Conservation (phyloP, 37 sponge, comb jelly and placozoan species). For the Petrosia ficiformis region DNA sequence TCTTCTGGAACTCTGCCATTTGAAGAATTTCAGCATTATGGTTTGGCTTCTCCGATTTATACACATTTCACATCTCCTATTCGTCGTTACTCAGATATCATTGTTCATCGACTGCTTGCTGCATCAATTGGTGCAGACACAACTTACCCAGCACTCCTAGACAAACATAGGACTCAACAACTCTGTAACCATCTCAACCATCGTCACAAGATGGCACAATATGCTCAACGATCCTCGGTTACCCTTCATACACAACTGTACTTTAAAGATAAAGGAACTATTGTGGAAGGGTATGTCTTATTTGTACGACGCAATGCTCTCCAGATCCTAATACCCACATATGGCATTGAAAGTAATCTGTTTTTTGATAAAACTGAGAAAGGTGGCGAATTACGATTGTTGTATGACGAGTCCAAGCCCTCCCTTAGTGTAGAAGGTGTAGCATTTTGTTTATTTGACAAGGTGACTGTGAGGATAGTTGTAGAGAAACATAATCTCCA, state of each 20-base stretch:
- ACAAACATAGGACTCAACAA: slow-evolving; percentile 69
- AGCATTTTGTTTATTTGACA: slow-evolving; percentile 76
- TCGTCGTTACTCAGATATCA: slow-evolving; percentile 89
- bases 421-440: slow-evolving; percentile 47
- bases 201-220: slow-evolving; percentile 94
- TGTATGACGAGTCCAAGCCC: slow-evolving; percentile 35
- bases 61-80: slow-evolving; percentile 99
- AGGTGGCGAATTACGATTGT: background rate
- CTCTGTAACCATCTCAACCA: slow-evolving; percentile 87
- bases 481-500: slow-evolving; percentile 74
- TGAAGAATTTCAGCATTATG: slow-evolving; percentile 92
- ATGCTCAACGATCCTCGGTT: slow-evolving; percentile 84
- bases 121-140: slow-evolving; percentile 76
- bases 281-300: slow-evolving; percentile 84
- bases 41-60: slow-evolving; percentile 92
- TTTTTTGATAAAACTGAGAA: slow-evolving; percentile 55
- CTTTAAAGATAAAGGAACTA: slow-evolving; percentile 63
- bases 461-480: slow-evolving; percentile 60
- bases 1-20: slow-evolving; percentile 83
- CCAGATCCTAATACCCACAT: slow-evolving; percentile 88
- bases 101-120: slow-evolving; percentile 95
- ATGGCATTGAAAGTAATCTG: slow-evolving; percentile 79
- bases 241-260: slow-evolving; percentile 88
- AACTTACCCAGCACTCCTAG: slow-evolving; percentile 84
- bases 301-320: slow-evolving; percentile 85